phyloP scores from a whole-genome alignment of 53 echinoderm and acorn worm species.

The Apostichopus leukothele region DNA sequence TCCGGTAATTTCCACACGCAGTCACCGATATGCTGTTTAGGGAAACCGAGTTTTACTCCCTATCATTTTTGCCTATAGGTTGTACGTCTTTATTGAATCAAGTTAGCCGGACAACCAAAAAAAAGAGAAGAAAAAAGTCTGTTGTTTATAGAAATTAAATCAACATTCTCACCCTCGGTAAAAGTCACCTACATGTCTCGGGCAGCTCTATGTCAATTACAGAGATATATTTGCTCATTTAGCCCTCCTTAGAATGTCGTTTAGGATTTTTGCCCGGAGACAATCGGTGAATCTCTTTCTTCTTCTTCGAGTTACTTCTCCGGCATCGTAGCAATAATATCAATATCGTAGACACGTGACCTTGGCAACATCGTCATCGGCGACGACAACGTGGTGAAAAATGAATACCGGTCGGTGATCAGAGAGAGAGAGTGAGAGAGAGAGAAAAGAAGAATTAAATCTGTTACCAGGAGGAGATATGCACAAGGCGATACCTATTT shows the following conservation, averaged over 20 bases:
- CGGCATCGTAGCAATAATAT: background rate
- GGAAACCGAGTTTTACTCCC: too few relatives aligned
- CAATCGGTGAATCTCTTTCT: background rate
- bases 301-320: background rate
- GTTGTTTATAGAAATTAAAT: background rate
- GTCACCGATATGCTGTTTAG: too few relatives aligned
- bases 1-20: too few relatives aligned
- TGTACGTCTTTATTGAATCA: too few relatives aligned
- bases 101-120: too few relatives aligned
- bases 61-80: too few relatives aligned
- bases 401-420: background rate
- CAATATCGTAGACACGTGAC: conserved; percentile 28
- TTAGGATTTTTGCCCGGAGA: conserved; percentile 5
- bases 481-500: background rate
- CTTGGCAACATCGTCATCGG: background rate
- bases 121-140: too few relatives aligned
- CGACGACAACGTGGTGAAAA: background rate
- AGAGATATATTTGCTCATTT: background rate
- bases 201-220: background rate
- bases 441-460: background rate
- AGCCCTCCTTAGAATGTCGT: conserved; percentile 18
- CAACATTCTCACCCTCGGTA: background rate
- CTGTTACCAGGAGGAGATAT: background rate
- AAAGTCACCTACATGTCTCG: conserved; percentile 5
- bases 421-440: background rate